phyloP scores from a whole-genome alignment of 1,140 invertebrate genomes.

The Apolygus lucorum region DNA sequence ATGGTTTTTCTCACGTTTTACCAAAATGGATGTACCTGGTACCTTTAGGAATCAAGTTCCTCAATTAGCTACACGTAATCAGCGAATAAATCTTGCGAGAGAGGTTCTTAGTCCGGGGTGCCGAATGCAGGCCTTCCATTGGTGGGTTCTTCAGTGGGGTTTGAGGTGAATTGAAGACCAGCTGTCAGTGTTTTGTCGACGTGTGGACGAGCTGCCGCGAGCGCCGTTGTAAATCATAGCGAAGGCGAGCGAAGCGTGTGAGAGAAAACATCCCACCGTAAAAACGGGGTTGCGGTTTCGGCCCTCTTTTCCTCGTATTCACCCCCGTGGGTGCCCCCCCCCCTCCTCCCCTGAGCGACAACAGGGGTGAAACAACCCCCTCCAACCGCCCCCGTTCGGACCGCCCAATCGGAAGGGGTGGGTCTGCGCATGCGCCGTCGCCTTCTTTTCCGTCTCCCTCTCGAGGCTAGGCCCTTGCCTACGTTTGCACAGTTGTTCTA shows the following conservation, averaged over 20 bases:
- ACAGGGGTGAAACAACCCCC: not conserved
- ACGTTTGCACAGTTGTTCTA: conserved; percentile 4
- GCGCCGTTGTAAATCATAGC: not conserved
- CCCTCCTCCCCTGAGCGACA: not conserved
- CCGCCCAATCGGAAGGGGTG: not conserved
- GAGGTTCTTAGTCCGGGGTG: too few species aligned
- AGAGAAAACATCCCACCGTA: not conserved
- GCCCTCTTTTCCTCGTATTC: not conserved
- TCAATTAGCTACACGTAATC: too few species aligned
- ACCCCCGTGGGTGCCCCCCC: not conserved
- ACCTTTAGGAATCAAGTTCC: too few species aligned
- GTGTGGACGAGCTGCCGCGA: not conserved
- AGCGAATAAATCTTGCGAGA: too few species aligned
- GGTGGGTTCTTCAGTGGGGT: too few species aligned
- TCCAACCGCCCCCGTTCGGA: not conserved
- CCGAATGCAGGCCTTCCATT: too few species aligned
- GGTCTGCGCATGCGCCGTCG: not conserved
- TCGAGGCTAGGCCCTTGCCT: conserved; percentile 8
- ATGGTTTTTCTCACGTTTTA: too few species aligned
- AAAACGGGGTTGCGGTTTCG: not conserved
- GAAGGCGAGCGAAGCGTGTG: not conserved
- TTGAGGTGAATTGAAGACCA: too few species aligned
- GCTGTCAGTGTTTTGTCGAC: too few species aligned
- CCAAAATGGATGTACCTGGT: too few species aligned
- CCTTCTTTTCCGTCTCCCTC: not conserved